Conservation (phyloP, 1,140 invertebrate genomes). For the Drosophila nasuta region DNA sequence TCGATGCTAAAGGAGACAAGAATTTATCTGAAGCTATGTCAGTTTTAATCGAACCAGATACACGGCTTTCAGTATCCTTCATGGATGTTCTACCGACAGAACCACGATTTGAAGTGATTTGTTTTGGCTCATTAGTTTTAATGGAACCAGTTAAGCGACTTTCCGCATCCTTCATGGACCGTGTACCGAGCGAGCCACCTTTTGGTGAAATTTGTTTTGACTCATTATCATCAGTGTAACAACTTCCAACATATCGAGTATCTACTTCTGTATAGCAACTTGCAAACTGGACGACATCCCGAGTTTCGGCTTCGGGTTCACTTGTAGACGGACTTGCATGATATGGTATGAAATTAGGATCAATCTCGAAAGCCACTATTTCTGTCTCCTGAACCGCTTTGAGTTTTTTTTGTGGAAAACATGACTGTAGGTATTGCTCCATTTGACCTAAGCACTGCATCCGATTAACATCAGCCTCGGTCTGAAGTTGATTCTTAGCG, state of each 20-base stretch:
- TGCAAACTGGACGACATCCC: neutral
- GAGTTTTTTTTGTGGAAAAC: conserved; percentile 33
- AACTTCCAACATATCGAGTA: neutral
- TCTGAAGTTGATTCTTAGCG: neutral
- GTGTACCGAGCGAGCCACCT: neutral
- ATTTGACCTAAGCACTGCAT: conserved; percentile 50
- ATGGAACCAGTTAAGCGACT: no score
- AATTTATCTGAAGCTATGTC: no score
- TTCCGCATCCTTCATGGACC: neutral
- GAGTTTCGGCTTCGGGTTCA: neutral
- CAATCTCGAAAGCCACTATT: conserved; percentile 53
- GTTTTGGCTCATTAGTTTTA: no score
- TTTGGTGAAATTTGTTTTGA: neutral
- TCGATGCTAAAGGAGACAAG: no score
- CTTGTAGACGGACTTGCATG: neutral
- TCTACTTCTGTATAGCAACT: neutral
- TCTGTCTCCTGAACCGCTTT: conserved; percentile 16
- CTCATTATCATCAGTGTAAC: neutral
- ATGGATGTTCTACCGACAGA: neutral
- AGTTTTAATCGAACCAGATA: no score
- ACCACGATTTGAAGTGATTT: neutral
- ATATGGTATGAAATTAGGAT: conserved; percentile 46
- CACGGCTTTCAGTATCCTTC: no score
- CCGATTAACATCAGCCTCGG: conserved; percentile 9
- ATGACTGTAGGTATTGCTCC: conserved; percentile 51